Evolutionary conservation across 1,140 invertebrate genomes (phyloP), one percentile per base, ranked within the genome.

Genomic region (Pararge aegeria): DNA sequence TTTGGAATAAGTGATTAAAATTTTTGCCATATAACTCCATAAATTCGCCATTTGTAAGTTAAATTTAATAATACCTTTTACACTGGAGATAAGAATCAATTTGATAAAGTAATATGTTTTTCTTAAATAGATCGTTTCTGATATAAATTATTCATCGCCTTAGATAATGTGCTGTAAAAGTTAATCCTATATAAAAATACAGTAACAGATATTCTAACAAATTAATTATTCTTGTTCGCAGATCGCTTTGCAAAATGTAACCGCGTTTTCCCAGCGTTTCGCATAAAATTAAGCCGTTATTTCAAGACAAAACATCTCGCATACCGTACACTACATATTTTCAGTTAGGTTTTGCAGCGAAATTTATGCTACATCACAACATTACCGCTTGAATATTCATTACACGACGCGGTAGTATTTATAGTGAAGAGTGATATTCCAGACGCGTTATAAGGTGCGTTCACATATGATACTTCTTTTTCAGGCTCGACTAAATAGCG

Each of bases 331-430:
- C n/a, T 29, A 49, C 21, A 24, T 49, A 49, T 49, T 46, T 29
- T 24, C 20, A 21, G 46, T 63, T 57, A 57, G 54, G 40, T 57
- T 63, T 49, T 58, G 61, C 51, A 38, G 42, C 34, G 46, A 65
- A 65, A 60, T 65, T 60, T 65, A 65, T 65, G 52, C 62, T 55
- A 60, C 48, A 34, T 55, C 62, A 65, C 62, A 64, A 58, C 62
- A 59, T 65, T 60, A 65, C 51, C 20, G 46, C 49, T 48, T 65
- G 62, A 65, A 65, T 65, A 65, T 65, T 65, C 56, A 65, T 65
- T 65, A 59, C 46, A 19, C 44, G 58, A 40, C 55, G 40, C 55
- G 40, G 50, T 55, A 54, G 34, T 64, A 59, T 55, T 59, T 64
- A 64, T 52, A 59, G 52, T 24, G 49, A 9, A 15, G 48, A 15